Percentiles rank a stretch among this genome's conserved stretches.
Conservation (phyloP, 2,113 vertebrate species). For the Eclectus roratus region DNA sequence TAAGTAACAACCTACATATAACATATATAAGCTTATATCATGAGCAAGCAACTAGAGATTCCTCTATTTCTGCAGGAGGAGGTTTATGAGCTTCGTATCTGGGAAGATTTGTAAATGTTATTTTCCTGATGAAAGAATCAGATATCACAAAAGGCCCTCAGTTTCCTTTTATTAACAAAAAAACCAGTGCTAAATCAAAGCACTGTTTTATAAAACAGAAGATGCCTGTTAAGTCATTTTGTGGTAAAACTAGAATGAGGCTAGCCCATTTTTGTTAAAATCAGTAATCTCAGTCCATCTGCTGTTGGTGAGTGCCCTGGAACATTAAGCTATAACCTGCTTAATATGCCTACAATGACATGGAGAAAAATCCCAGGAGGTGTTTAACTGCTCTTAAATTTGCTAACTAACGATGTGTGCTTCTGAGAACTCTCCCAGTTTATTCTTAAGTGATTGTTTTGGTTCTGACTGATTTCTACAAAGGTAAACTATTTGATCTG, state of each 20-base stretch:
- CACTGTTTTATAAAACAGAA: neutral
- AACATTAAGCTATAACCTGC: neutral
- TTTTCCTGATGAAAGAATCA: neutral
- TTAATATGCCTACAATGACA: neutral
- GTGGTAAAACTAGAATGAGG: neutral
- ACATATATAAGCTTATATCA: neutral
- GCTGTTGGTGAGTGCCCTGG: neutral
- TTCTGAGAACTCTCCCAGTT: neutral
- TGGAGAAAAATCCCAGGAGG: neutral
- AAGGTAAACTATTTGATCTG: neutral
- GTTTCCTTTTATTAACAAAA: neutral
- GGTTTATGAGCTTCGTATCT: neutral
- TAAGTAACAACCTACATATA: neutral
- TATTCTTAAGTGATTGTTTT: neutral
- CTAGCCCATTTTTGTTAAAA: neutral
- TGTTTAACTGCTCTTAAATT: constrained; percentile 20
- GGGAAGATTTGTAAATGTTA: neutral
- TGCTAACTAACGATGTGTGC: neutral
- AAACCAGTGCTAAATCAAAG: neutral
- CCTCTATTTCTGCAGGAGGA: neutral
- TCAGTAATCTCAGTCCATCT: neutral
- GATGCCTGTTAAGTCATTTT: neutral
- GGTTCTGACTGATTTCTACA: neutral
- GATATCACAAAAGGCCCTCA: neutral
- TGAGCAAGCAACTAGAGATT: neutral